Conservation (phyloP, 2,113 vertebrate species). For the Ivindomyrus marchei region DNA sequence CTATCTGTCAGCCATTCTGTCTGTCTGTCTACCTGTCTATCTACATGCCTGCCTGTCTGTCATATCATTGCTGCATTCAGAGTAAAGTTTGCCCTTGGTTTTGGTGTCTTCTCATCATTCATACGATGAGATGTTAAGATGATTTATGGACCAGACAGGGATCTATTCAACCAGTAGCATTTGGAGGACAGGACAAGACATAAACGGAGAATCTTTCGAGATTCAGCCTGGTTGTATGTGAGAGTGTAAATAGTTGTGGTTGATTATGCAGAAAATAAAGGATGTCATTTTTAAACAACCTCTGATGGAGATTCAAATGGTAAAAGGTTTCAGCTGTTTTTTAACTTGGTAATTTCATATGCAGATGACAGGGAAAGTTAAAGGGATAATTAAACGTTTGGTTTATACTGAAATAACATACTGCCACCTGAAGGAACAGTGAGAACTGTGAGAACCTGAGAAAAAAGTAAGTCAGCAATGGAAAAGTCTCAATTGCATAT, state of each 20-base stretch:
- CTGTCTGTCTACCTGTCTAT: background rate
- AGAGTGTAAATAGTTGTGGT: background rate
- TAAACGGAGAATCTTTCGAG: background rate
- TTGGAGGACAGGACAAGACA: background rate
- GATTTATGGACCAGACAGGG: background rate
- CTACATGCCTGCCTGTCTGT: background rate
- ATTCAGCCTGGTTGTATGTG: background rate
- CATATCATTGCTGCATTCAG: background rate
- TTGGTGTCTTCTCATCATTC: background rate
- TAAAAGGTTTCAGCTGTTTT: background rate
- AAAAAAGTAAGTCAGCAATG: background rate
- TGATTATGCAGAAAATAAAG: background rate
- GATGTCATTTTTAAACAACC: background rate
- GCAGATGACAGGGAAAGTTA: background rate
- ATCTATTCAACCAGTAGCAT: background rate
- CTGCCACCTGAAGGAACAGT: background rate
- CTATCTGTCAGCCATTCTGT: background rate
- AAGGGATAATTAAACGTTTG: background rate
- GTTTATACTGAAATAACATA: background rate
- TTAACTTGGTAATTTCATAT: background rate
- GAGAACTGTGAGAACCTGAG: background rate
- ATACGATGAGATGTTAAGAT: background rate
- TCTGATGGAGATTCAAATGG: background rate
- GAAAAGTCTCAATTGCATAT: conserved; percentile 13
- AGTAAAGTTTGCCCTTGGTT: background rate